Evolutionary conservation across 2,113 vertebrate species (phyloP).

Genomic region (Holacanthus passer): DNA sequence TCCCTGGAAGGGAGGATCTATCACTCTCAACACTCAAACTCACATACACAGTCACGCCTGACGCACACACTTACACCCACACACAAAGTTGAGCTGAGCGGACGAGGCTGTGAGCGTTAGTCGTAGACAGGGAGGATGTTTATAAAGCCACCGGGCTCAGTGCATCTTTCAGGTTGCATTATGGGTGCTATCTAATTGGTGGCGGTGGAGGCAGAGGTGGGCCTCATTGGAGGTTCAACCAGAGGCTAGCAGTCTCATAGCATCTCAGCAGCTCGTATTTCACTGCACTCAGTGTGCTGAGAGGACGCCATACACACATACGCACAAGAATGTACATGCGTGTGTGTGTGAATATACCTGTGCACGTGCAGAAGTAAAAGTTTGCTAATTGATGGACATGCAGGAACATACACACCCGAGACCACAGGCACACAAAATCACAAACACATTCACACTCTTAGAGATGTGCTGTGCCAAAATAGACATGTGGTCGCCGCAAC

Average conservation of each 20-base stretch:
- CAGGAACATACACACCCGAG: background rate
- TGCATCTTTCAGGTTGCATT: constrained; percentile 78
- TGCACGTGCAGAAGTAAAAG: constrained; percentile 11
- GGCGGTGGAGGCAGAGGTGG: constrained; percentile 73
- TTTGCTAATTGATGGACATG: background rate
- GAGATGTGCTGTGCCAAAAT: constrained; percentile 18
- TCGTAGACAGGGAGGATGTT: constrained; percentile 70
- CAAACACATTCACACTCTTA: constrained; percentile 10
- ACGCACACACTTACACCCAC: constrained; percentile 48
- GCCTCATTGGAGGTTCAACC: constrained; percentile 76
- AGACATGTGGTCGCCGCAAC: background rate
- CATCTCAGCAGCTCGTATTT: constrained; percentile 77
- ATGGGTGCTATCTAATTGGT: constrained; percentile 80
- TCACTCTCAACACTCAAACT: constrained; percentile 56
- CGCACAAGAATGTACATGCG: background rate
- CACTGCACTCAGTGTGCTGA: constrained; percentile 67
- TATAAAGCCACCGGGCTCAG: constrained; percentile 71
- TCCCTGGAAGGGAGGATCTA: constrained; percentile 65
- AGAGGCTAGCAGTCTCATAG: constrained; percentile 73
- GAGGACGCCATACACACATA: constrained; percentile 29
- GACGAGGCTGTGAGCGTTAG: constrained; percentile 50
- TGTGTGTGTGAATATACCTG: background rate
- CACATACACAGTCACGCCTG: constrained; percentile 51
- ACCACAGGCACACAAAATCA: background rate
- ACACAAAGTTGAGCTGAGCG: constrained; percentile 46